Percentiles rank a stretch among this genome's conserved stretches.
Conservation (phyloP, 2,113 vertebrate species). For the Cephalopterus ornatus region DNA sequence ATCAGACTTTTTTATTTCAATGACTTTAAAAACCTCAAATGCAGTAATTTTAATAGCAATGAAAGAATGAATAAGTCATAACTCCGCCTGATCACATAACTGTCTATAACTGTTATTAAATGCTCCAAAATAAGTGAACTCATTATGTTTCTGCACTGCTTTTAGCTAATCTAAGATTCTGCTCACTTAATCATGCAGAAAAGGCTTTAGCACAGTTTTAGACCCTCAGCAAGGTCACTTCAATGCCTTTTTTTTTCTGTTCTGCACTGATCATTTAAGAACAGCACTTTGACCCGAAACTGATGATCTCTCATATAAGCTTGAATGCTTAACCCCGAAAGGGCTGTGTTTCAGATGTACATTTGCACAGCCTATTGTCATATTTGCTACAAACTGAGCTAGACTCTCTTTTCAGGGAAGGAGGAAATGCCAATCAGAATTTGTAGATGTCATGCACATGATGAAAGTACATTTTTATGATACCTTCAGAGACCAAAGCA, state of each 20-base stretch:
- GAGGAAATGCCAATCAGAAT: conserved; percentile 69
- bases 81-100: conserved; percentile 87
- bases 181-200: conserved; percentile 84
- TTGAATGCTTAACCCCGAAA: conserved; percentile 70
- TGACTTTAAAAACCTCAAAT: conserved; percentile 87
- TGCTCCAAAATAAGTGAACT: conserved; percentile 86
- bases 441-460: conserved; percentile 9
- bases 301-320: conserved; percentile 75
- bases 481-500: conserved; percentile 24
- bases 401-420: conserved; percentile 46
- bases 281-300: conserved; percentile 78
- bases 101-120: conserved; percentile 90
- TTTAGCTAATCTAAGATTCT: conserved; percentile 86
- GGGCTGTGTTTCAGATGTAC: conserved; percentile 67
- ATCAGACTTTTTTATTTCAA: conserved; percentile 89
- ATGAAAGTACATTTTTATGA: conserved; percentile 50
- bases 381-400: conserved; percentile 72
- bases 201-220: conserved; percentile 79
- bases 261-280: conserved; percentile 80
- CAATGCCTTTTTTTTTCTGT: conserved; percentile 72
- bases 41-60: conserved; percentile 87
- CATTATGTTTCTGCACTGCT: conserved; percentile 85
- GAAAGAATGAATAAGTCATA: conserved; percentile 88
- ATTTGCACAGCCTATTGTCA: conserved; percentile 69
- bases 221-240: conserved; percentile 83